Percentiles rank a stretch among this genome's conserved stretches.
These are phyloP conservation scores for Holothuria scabra DNA, from an alignment of 53 echinoderm and acorn worm genomes.

Conservation along the genomic window DNA sequence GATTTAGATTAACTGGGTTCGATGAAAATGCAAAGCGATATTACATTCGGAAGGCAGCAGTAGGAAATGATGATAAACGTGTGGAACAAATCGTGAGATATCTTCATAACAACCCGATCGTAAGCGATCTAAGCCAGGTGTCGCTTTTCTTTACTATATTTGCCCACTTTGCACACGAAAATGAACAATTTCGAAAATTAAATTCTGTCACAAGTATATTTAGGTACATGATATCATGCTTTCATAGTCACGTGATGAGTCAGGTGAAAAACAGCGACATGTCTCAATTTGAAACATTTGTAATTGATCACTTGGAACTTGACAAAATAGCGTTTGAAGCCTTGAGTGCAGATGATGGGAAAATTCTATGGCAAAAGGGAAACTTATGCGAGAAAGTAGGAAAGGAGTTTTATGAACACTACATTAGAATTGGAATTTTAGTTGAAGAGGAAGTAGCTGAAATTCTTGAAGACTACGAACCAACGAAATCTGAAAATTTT, in stretches of 20 bases:
- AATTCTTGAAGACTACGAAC: too few relatives aligned
- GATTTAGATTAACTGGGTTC: neutral
- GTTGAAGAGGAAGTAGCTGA: too few relatives aligned
- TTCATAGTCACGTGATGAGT: slow-evolving; percentile 11
- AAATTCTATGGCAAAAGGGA: neutral
- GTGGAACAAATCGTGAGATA: neutral
- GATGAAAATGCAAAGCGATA: neutral
- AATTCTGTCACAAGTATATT: slow-evolving; percentile 26
- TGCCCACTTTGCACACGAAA: slow-evolving; percentile 23
- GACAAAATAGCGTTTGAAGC: slow-evolving; percentile 26
- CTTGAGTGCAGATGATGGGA: neutral
- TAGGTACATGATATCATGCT: slow-evolving; percentile 25
- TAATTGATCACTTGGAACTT: neutral
- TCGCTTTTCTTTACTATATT: slow-evolving; percentile 17
- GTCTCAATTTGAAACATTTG: neutral
- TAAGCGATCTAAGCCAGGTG: slow-evolving; percentile 8
- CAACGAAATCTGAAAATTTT: too few relatives aligned
- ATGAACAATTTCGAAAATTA: neutral
- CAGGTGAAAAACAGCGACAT: slow-evolving; percentile 6
- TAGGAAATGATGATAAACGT: neutral
- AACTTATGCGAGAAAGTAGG: neutral
- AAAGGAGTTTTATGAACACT: too few relatives aligned
- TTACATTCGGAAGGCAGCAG: slow-evolving; percentile 31
- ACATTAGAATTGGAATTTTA: too few relatives aligned
- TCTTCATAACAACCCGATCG: slow-evolving; percentile 8